phyloP scores from a whole-genome alignment of 92 coral and sea anemone genomes.

The Plumapathes pennacea region DNA sequence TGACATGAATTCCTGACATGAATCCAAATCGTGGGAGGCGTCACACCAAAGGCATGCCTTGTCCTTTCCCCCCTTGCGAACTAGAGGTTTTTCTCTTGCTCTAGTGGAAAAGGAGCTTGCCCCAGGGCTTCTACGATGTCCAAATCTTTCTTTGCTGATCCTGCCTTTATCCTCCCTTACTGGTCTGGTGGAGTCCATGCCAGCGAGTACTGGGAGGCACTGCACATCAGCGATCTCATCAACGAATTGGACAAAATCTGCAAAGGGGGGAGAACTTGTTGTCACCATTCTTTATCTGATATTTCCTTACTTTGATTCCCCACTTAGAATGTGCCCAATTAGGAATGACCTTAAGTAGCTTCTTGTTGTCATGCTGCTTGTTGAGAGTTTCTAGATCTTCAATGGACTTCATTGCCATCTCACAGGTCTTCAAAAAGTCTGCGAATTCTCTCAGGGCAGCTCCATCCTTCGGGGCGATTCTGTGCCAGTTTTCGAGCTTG shows the following conservation, averaged over 20 bases:
- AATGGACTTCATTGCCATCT: slow-evolving; percentile 43
- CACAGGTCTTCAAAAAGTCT: slow-evolving; percentile 48
- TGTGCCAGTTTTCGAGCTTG: slow-evolving; percentile 45
- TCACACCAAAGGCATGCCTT: slow-evolving; percentile 32
- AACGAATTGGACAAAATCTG: slow-evolving; percentile 46
- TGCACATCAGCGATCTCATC: slow-evolving; percentile 41
- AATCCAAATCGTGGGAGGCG: slow-evolving; percentile 10
- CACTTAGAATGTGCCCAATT: slow-evolving; percentile 63
- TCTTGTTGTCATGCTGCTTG: slow-evolving; percentile 42
- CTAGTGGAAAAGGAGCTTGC: slow-evolving; percentile 10
- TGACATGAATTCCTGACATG: slow-evolving; percentile 19
- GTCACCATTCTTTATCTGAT: slow-evolving; percentile 36
- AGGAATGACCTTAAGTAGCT: slow-evolving; percentile 39
- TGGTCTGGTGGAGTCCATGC: slow-evolving; percentile 8
- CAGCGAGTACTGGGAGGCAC: slow-evolving; percentile 51
- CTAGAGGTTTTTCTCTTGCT: slow-evolving; percentile 2
- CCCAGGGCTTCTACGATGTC: slow-evolving; percentile 16
- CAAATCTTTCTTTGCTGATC: not conserved
- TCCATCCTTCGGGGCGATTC: slow-evolving; percentile 47
- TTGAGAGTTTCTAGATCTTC: slow-evolving; percentile 51
- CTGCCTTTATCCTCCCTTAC: slow-evolving; percentile 8
- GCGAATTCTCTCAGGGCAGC: slow-evolving; percentile 38
- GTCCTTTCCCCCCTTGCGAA: slow-evolving; percentile 6
- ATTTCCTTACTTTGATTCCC: slow-evolving; percentile 47
- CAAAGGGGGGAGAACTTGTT: slow-evolving; percentile 47